A percentile compares a stretch with the other conserved stretches of the same genome.
Evolutionary conservation across 1,140 invertebrate genomes (phyloP).

Genomic region (Carposina sasakii): DNA sequence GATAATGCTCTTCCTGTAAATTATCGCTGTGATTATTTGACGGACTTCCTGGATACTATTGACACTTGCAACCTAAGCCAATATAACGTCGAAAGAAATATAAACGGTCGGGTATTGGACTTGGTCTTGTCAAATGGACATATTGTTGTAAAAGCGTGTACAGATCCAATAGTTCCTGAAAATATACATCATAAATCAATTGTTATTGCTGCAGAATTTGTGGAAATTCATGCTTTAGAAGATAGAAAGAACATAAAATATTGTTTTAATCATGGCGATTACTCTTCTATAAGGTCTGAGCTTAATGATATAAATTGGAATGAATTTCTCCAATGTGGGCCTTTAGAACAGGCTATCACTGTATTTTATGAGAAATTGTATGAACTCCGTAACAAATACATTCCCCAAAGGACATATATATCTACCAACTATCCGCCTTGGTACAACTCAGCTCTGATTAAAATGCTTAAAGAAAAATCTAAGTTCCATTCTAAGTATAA

Average conservation of each 20-base stretch:
- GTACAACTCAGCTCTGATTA: constrained; percentile 13
- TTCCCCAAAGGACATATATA: neutral
- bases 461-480: constrained; percentile 19
- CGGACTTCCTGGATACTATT: too few relatives aligned
- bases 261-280: neutral
- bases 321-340: neutral
- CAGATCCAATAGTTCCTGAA: neutral
- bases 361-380: neutral
- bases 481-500: constrained; percentile 17
- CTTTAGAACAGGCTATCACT: neutral
- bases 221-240: neutral
- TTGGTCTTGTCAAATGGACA: too few relatives aligned
- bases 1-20: too few relatives aligned
- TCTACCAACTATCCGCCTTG: constrained; percentile 10
- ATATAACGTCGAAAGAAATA: too few relatives aligned
- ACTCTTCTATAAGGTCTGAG: neutral
- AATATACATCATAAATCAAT: neutral
- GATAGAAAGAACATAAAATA: neutral
- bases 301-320: neutral
- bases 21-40: too few relatives aligned
- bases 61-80: too few relatives aligned
- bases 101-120: too few relatives aligned
- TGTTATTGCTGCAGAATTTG: neutral
- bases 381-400: neutral
- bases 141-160: neutral